Evolutionary conservation across 2,113 vertebrate species (phyloP).

Genomic region (Eulemur macaco): DNA sequence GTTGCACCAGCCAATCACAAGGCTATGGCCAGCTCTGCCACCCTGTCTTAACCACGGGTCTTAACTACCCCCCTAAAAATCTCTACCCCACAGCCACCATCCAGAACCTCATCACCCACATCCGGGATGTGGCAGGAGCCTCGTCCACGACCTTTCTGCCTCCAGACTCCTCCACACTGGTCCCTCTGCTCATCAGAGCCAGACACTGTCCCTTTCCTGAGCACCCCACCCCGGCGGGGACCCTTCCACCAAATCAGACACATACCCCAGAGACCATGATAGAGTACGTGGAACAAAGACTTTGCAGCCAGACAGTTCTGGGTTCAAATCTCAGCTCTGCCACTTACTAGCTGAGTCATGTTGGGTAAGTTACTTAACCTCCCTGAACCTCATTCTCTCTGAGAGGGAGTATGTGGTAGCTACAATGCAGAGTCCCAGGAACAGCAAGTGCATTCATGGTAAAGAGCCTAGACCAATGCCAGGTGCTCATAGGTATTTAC

Average conservation of each 20-base stretch:
- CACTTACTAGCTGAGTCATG: not conserved
- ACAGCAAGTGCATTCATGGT: not conserved
- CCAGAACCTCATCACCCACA: not conserved
- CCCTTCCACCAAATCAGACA: not conserved
- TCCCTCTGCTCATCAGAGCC: not conserved
- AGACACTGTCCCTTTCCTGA: not conserved
- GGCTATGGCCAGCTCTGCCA: too few relatives aligned
- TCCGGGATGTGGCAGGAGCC: not conserved
- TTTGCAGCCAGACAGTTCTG: not conserved
- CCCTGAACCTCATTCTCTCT: not conserved
- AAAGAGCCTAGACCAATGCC: not conserved
- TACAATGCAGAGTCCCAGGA: too few relatives aligned
- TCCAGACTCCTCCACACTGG: not conserved
- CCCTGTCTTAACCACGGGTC: not conserved
- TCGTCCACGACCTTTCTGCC: not conserved
- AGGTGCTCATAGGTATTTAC: not conserved
- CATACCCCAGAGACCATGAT: too few relatives aligned
- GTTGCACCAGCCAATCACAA: not conserved
- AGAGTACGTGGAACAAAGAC: not conserved
- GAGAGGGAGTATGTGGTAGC: not conserved
- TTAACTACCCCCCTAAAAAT: not conserved
- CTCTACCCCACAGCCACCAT: not conserved
- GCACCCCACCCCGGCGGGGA: not conserved
- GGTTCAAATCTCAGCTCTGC: not conserved
- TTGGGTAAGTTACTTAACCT: not conserved